Conservation (phyloP, 2,888 invertebrate species). For the Meiosimyza platycephala region DNA sequence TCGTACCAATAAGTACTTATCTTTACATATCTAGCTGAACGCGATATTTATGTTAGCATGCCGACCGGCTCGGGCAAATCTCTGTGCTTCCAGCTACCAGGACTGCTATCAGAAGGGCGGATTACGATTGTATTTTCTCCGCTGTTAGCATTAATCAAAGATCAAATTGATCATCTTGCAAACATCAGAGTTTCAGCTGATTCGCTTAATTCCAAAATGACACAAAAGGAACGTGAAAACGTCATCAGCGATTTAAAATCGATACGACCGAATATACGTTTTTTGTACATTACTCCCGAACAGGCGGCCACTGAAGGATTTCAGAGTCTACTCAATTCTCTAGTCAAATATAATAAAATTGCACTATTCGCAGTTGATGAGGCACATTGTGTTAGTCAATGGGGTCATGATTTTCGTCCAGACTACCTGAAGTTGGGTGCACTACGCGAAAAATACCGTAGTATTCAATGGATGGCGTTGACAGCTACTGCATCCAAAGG, state of each 20-base stretch:
- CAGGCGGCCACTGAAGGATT: conserved; percentile 87
- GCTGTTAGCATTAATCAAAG: conserved; percentile 94
- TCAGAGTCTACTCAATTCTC: conserved; percentile 73
- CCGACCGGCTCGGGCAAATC: conserved; percentile 99
- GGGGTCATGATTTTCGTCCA: conserved; percentile 98
- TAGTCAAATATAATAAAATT: conserved; percentile 81
- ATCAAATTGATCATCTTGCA: conserved; percentile 90
- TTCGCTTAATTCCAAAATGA: conserved; percentile 93
- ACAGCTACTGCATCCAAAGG: conserved; percentile 91
- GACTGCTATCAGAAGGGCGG: conserved; percentile 81
- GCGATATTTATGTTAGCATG: conserved; percentile 97
- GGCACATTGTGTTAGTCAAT: conserved; percentile 97
- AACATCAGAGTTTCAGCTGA: conserved; percentile 83
- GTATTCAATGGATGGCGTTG: conserved; percentile 88
- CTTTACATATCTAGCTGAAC: conserved; percentile 73
- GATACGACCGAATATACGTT: conserved; percentile 79
- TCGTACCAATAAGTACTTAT: neutral
- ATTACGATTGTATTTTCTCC: conserved; percentile 96
- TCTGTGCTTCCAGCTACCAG: conserved; percentile 96
- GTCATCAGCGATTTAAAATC: conserved; percentile 83
- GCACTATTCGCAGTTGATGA: conserved; percentile 96
- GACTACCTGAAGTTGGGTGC: conserved; percentile 91
- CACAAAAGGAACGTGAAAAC: conserved; percentile 78
- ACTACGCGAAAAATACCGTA: conserved; percentile 73
- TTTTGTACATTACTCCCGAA: conserved; percentile 97